These are phyloP conservation scores for Frieseomelitta varia DNA, from an alignment of 1,140 invertebrate genomes.

Conservation along the genomic window DNA sequence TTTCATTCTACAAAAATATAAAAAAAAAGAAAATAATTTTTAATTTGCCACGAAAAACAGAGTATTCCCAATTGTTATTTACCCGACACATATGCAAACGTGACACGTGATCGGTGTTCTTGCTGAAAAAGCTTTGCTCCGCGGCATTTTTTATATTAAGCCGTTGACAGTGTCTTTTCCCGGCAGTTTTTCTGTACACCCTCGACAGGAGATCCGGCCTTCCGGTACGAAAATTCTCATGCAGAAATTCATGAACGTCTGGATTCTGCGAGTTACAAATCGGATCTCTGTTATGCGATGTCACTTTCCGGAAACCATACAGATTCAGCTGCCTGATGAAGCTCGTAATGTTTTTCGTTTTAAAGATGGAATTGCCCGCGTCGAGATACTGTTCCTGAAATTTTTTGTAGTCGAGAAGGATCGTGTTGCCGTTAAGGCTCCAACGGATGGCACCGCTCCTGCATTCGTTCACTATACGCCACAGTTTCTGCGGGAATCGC, in stretches of 20 bases:
- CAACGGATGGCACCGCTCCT: constrained; percentile 83
- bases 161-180: constrained; percentile 66
- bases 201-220: constrained; percentile 82
- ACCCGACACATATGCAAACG: constrained; percentile 75
- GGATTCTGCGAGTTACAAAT: constrained; percentile 82
- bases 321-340: constrained; percentile 85
- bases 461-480: constrained; percentile 83
- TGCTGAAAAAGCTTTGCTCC: neutral
- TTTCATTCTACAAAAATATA: no score
- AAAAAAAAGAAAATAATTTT: neutral
- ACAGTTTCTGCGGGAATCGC: constrained; percentile 85
- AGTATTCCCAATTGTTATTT: constrained; percentile 23
- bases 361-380: constrained; percentile 83
- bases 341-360: constrained; percentile 85
- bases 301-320: constrained; percentile 85
- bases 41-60: neutral
- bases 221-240: constrained; percentile 83
- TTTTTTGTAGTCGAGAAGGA: constrained; percentile 83
- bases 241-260: constrained; percentile 84
- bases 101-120: constrained; percentile 56
- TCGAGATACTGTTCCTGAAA: constrained; percentile 83
- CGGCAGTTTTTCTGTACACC: constrained; percentile 83
- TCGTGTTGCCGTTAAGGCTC: constrained; percentile 82
- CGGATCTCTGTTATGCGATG: constrained; percentile 83
- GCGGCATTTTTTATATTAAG: neutral